A percentile compares a stretch with the other conserved stretches of the same genome.
Evolutionary conservation across 1,140 invertebrate species (phyloP).

Genomic region (Apocrypta bakeri): DNA sequence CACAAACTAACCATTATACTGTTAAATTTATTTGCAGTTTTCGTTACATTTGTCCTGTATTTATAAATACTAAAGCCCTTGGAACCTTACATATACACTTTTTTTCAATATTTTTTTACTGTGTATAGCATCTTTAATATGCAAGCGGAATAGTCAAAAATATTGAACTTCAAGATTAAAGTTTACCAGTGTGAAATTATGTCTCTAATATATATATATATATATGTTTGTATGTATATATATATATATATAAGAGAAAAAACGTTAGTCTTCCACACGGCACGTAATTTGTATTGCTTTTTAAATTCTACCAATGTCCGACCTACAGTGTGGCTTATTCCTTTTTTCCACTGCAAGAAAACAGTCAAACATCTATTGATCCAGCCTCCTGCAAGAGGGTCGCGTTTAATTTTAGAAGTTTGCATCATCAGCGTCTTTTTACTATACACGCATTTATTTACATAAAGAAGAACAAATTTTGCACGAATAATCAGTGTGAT

Average conservation of each 20-base stretch:
- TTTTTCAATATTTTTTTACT: neutral
- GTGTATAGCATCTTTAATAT: neutral
- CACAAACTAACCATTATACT: neutral
- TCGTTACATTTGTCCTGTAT: neutral
- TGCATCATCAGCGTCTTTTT: constrained; percentile 16
- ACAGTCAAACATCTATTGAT: constrained; percentile 34
- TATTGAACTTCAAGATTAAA: neutral
- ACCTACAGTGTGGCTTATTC: neutral
- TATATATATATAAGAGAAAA: neutral
- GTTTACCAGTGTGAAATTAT: neutral
- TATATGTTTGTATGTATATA: neutral
- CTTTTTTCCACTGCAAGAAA: constrained; percentile 13
- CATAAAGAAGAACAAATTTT: neutral
- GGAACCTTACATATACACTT: neutral
- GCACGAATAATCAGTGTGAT: constrained; percentile 1
- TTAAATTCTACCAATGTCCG: constrained; percentile 5
- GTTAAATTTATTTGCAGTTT: constrained; percentile 3
- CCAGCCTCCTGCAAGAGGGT: constrained; percentile 23
- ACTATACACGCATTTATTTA: constrained; percentile 5
- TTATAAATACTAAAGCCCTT: neutral
- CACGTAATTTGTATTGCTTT: neutral
- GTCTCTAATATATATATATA: neutral
- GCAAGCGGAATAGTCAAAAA: neutral
- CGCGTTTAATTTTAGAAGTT: constrained; percentile 35
- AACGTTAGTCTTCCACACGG: constrained; percentile 16